Evolutionary conservation across 2,113 vertebrate genomes (phyloP).

Genomic region (Corythoichthys haematopterus): DNA sequence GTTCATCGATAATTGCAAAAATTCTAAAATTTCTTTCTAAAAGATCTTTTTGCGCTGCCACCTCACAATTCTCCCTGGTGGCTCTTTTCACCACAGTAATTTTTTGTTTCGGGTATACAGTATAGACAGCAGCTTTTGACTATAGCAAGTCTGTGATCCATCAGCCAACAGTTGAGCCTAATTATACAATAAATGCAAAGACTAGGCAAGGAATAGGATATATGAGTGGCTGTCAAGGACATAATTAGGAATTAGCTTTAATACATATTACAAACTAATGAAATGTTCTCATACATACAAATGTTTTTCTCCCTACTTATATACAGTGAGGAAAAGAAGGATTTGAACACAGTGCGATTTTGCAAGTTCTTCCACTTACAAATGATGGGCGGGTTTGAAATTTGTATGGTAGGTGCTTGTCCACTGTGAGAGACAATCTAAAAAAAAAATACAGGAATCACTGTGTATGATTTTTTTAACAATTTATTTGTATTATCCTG

Average conservation of each 20-base stretch:
- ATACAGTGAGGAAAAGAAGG: too few relatives aligned
- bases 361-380: too few relatives aligned
- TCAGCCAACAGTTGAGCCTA: constrained; percentile 28
- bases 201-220: constrained; percentile 24
- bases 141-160: constrained; percentile 25
- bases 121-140: constrained; percentile 33
- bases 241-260: background rate
- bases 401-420: too few relatives aligned
- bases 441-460: too few relatives aligned
- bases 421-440: too few relatives aligned
- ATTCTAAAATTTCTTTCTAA: background rate
- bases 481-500: too few relatives aligned
- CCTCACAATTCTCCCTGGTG: background rate
- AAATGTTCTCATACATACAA: background rate
- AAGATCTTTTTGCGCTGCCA: background rate
- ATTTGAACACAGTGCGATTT: too few relatives aligned
- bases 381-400: too few relatives aligned
- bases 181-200: constrained; percentile 37
- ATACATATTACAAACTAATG: background rate
- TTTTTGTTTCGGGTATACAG: constrained; percentile 8
- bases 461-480: too few relatives aligned
- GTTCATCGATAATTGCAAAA: background rate
- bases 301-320: too few relatives aligned
- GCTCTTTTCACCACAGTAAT: constrained; percentile 5
- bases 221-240: background rate